Conservation (phyloP, 2,113 vertebrate genomes). For the Misgurnus anguillicaudatus region DNA sequence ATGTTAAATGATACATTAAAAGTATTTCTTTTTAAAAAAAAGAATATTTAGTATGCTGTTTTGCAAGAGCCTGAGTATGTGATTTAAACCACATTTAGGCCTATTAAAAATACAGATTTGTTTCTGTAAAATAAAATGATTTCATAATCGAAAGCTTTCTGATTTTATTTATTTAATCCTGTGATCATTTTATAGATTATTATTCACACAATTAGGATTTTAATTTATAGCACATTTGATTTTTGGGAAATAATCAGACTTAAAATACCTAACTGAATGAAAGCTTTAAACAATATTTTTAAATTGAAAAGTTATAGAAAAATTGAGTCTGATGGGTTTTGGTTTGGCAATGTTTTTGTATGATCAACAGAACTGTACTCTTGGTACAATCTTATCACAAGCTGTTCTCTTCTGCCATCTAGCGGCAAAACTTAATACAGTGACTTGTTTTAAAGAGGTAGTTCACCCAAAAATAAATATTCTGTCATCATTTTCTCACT, state of each 20-base stretch:
- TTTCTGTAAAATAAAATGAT: neutral
- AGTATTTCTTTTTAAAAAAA: slow-evolving; percentile 69
- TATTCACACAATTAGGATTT: too few species aligned
- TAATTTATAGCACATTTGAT: too few species aligned
- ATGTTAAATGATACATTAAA: slow-evolving; percentile 45
- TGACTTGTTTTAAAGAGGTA: neutral
- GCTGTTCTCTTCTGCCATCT: slow-evolving; percentile 40
- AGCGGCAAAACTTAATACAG: neutral
- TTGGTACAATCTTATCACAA: neutral
- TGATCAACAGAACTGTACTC: too few species aligned
- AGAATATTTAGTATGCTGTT: slow-evolving; percentile 55
- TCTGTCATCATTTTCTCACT: too few species aligned
- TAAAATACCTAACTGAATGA: too few species aligned
- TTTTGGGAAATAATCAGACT: too few species aligned
- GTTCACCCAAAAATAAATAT: too few species aligned
- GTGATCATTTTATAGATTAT: neutral
- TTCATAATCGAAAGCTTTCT: neutral
- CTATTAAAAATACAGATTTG: neutral
- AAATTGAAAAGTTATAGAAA: too few species aligned
- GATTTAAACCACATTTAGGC: slow-evolving; percentile 12
- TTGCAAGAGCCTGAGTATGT: slow-evolving; percentile 55
- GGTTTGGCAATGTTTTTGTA: too few species aligned
- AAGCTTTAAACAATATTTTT: too few species aligned
- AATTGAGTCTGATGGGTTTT: too few species aligned
- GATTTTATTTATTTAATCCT: neutral